Evolutionary conservation across 2,113 vertebrate genomes (phyloP), one percentile per base, ranked within the genome.

Genomic region (Riparia riparia): DNA sequence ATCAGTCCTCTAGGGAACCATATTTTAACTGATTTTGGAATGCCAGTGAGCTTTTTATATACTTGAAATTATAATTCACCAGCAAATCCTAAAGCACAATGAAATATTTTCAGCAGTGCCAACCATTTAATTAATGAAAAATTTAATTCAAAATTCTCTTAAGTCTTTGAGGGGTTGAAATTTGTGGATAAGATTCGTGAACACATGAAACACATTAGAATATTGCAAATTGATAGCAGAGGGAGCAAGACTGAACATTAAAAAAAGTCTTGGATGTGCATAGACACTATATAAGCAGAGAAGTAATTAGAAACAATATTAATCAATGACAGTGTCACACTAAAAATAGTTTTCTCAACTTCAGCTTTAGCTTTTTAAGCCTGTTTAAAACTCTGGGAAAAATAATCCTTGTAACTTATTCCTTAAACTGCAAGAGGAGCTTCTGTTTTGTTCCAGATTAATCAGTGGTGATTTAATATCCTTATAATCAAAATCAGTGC

Each of bases 401-500:
- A 92, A 25, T 29, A 88, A 56, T 61, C 20, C 37, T 86, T 71
- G 49, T 60, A 41, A 58, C 29, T 87, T 79, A 53, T 65, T 95
- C 56, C 39, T 96, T 66, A 29, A 28, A 81, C 14, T 6, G 5
- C 21, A 82, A 66, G 80, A n/a, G 5, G 17, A 93, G 12, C 10
- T 80, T 53, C 54, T 32, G 26, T 9, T 34, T 77, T 69, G 9
- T 77, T 90, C 39, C 57, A 94, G 61, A 92, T 82, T 82, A 88
- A 93, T 93, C 57, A 93, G 32, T 93, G 29, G 49, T 57, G 71
- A 86, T 81, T 89, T 83, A 81, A 77, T 65, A 45, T 10, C 32
- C 14, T 44, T 74, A 42, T 72, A 88, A 90, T 69, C 5, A 86
- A 90, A 95, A 95, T 96, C 82, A 95, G 68, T 58, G 64, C 49